Percentiles rank a stretch among this genome's conserved stretches.
phyloP scores from a whole-genome alignment of 2,797 vertebrate genomes.

The Halcyon smyrnensis region DNA sequence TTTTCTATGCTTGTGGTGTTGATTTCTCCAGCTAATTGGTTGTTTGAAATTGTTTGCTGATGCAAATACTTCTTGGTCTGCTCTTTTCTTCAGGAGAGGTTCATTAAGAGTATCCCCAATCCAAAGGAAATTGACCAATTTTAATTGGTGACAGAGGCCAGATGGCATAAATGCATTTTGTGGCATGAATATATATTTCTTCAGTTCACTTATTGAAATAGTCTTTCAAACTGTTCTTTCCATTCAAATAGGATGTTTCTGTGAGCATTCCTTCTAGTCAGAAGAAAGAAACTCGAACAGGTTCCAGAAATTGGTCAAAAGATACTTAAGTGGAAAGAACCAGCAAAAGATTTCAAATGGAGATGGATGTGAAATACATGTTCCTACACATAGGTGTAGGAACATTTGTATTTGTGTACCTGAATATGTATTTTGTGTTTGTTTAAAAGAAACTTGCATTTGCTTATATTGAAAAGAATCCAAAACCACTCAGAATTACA shows the following conservation, averaged over 20 bases:
- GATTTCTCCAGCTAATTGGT: slow-evolving; percentile 48
- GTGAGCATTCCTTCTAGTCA: background rate
- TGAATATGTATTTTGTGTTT: background rate
- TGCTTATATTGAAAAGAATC: background rate
- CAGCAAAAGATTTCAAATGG: background rate
- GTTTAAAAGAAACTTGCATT: background rate
- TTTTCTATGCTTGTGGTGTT: slow-evolving; percentile 21
- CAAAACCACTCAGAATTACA: background rate
- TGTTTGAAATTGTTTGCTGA: slow-evolving; percentile 58
- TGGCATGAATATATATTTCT: slow-evolving; percentile 10
- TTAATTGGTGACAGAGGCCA: slow-evolving; percentile 53
- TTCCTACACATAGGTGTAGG: background rate
- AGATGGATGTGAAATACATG: background rate
- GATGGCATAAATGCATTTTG: slow-evolving; percentile 12
- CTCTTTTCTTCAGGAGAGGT: slow-evolving; percentile 25
- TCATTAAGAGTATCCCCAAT: slow-evolving; percentile 41
- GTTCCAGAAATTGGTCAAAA: background rate
- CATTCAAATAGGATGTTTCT: background rate
- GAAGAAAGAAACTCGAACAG: background rate
- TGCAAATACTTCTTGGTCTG: slow-evolving; percentile 33
- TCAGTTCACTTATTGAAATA: background rate
- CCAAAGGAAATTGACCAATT: slow-evolving; percentile 27
- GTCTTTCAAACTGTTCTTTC: background rate
- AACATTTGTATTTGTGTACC: background rate
- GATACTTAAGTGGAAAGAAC: background rate